Base-by-base conservation (phyloP, 2,797 vertebrate genomes). In the Sebastes paucispinis region DNA sequence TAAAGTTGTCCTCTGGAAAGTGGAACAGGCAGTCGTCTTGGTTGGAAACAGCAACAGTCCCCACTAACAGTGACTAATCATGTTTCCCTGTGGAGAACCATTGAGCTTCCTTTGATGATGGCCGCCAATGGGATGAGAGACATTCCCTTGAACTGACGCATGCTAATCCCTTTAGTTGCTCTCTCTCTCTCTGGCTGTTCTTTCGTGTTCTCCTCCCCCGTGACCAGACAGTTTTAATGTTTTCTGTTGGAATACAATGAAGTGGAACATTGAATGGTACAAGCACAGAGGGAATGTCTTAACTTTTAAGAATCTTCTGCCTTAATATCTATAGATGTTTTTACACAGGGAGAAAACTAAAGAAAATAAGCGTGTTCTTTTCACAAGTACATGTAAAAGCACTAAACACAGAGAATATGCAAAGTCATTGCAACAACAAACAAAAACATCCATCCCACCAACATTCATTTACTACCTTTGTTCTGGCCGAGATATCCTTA, bases 91-190 rank as follows among this genome's bases (percentile, higher is more conserved):
- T 18, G 43, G 84, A 86, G 77, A 75, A 84, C 58, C 81, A 36
- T 24, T 78, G 73, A 74, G 60, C 82, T 88, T 81, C 64, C 79
- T 90, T 75, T 82, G 82, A 83, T 73, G 81, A 83, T 77, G 78
- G 75, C 80, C 84, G 68, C 87, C 84, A 88, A 83, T 80, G 32
- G 89, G 82, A 91, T 90, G 80, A 94, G 82, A 89, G 86, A 76
- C 88, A 62, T 86, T 75, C 85, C 85, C 89, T 81, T 87, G 25
- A 92, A 90, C 66, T 93, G 88, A 91, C 66, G 83, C 76, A 73
- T 69, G 80, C 36, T 98, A 97, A 98, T 97, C 97, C 91, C 89
- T 93, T 97, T 95, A 96, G 88, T 82, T 31, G 47, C 73, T 87
- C 83, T 82, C 60, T 25, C 7, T 5, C n/a, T 65, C 55, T 71